Percentiles rank a stretch among this genome's conserved stretches.
phyloP scores from a whole-genome alignment of 92 coral and sea anemone species.

The Blastomussa wellsi region DNA sequence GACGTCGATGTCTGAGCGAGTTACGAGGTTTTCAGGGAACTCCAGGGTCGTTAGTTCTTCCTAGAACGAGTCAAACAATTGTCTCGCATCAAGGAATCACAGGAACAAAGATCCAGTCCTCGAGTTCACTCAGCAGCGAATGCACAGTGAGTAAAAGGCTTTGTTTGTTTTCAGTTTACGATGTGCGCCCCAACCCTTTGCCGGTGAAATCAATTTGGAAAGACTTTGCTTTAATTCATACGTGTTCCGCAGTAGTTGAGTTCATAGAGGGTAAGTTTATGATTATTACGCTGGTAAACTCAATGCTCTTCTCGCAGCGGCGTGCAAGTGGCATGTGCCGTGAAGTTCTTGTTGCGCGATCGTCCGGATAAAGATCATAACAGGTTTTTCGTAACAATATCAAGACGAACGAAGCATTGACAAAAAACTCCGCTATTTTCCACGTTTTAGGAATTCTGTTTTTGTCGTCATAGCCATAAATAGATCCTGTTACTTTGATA shows the following conservation, averaged over 20 bases:
- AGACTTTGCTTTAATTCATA: slow-evolving; percentile 4
- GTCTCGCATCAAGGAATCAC: background rate
- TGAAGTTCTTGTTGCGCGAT: background rate
- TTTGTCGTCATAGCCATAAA: background rate
- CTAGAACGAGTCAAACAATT: background rate
- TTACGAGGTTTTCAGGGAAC: background rate
- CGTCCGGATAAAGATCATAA: background rate
- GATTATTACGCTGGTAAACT: background rate
- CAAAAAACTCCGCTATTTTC: background rate
- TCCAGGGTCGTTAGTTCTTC: background rate
- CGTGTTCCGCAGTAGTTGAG: background rate
- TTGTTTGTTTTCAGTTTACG: background rate
- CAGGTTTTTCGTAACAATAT: background rate
- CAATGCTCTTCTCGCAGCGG: background rate
- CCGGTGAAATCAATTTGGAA: background rate
- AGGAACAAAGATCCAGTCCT: slow-evolving; percentile 5
- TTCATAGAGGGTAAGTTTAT: slow-evolving; percentile 1
- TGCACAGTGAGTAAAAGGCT: slow-evolving; percentile 12
- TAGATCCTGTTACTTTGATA: background rate
- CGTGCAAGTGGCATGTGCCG: background rate
- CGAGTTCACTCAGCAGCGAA: background rate
- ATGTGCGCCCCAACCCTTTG: background rate
- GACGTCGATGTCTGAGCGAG: background rate
- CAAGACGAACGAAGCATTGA: background rate
- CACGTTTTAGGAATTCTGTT: background rate